Evolutionary conservation across 2,113 vertebrate species (phyloP).

Genomic region (Percina caprodes): DNA sequence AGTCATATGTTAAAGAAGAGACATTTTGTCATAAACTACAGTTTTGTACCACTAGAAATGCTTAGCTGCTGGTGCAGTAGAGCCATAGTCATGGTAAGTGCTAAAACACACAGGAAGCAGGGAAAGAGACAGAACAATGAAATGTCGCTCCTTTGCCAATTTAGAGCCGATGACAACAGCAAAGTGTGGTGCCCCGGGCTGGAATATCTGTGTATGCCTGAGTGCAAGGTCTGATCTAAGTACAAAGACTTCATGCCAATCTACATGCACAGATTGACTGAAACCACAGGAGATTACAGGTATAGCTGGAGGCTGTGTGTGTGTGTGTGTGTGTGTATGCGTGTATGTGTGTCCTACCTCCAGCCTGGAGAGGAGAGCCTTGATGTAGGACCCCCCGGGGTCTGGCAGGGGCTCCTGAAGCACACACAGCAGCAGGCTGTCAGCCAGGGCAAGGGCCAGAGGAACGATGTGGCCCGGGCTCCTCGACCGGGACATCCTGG

Average conservation of each 20-base stretch:
- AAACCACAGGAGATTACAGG: slow-evolving; percentile 47
- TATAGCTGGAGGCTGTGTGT: slow-evolving; percentile 42
- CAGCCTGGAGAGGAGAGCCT: slow-evolving; percentile 72
- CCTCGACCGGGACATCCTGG: slow-evolving; percentile 34
- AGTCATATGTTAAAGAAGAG: background rate
- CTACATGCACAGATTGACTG: slow-evolving; percentile 43
- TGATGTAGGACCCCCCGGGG: slow-evolving; percentile 62
- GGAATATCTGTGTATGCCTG: slow-evolving; percentile 30
- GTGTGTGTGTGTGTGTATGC: background rate
- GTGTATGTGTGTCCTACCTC: slow-evolving; percentile 65
- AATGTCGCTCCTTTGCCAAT: slow-evolving; percentile 1
- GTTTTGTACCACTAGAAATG: background rate
- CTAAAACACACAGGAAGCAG: background rate
- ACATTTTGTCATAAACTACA: background rate
- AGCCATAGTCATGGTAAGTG: background rate
- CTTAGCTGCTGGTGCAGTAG: background rate
- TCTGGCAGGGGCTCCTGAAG: slow-evolving; percentile 78
- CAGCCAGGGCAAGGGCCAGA: slow-evolving; percentile 58
- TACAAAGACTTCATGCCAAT: slow-evolving; percentile 40
- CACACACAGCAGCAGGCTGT: slow-evolving; percentile 79
- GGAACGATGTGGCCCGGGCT: background rate
- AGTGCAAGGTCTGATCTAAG: slow-evolving; percentile 32
- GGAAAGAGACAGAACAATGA: background rate
- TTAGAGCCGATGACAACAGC: slow-evolving; percentile 28
- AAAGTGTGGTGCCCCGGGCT: slow-evolving; percentile 37